phyloP scores from a whole-genome alignment of 2,797 vertebrate species.

The Scleropages formosus region DNA sequence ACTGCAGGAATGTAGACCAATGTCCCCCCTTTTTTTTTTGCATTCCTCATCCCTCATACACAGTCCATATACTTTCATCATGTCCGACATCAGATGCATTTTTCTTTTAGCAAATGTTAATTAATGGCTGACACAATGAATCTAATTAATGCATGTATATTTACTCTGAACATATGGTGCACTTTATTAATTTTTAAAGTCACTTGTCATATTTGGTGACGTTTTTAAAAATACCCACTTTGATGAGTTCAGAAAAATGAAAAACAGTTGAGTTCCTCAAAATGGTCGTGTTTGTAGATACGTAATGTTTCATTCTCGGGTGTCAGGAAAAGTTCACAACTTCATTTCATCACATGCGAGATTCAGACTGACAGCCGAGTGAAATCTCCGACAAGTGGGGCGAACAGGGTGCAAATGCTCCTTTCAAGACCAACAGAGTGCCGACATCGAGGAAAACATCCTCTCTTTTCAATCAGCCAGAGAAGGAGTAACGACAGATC shows the following conservation, averaged over 20 bases:
- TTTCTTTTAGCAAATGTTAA: conserved; percentile 65
- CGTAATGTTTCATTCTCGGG: conserved; percentile 69
- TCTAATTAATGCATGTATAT: conserved; percentile 55
- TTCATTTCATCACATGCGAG: conserved; percentile 23
- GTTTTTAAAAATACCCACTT: conserved; percentile 70
- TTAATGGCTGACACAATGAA: conserved; percentile 63
- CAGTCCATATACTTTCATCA: conserved; percentile 58
- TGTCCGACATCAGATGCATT: conserved; percentile 58
- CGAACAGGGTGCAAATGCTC: conserved; percentile 28
- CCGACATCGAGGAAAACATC: conserved; percentile 58
- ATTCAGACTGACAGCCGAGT: conserved; percentile 50
- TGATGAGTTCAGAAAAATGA: conserved; percentile 50
- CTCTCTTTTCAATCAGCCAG: conserved; percentile 74
- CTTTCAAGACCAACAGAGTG: background rate
- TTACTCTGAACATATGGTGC: conserved; percentile 58
- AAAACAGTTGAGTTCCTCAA: conserved; percentile 56
- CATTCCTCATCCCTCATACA: background rate
- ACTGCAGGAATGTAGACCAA: background rate
- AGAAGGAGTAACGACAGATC: background rate
- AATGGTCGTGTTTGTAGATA: conserved; percentile 64
- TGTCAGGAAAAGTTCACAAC: conserved; percentile 47
- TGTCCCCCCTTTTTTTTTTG: conserved; percentile 51
- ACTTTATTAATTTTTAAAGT: conserved; percentile 62
- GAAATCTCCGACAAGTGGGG: conserved; percentile 46
- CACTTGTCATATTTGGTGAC: conserved; percentile 65